A percentile compares a stretch with the other conserved stretches of the same genome.
Evolutionary conservation across 2,888 invertebrate genomes (phyloP).

Genomic region (Plebejus anna): DNA sequence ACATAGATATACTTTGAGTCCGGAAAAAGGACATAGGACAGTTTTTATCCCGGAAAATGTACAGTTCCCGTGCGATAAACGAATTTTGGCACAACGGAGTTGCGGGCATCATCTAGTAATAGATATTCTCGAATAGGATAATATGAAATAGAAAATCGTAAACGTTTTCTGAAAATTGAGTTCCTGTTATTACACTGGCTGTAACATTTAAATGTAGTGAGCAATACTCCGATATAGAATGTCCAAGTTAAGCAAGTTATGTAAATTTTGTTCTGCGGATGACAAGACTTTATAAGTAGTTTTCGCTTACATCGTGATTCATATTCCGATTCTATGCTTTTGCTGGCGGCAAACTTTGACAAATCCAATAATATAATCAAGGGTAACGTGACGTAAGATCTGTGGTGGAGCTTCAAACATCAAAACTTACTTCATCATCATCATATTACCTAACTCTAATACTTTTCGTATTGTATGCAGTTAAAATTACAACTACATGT

Average conservation of each 20-base stretch:
- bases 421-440: neutral
- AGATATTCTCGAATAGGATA: neutral
- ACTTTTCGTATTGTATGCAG: too few relatives aligned
- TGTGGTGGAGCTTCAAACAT: neutral
- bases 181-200: neutral
- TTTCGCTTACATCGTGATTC: conserved; percentile 26
- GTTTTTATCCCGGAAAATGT: too few relatives aligned
- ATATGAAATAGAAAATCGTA: neutral
- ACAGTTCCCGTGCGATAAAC: too few relatives aligned
- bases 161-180: neutral
- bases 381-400: neutral
- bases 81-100: too few relatives aligned
- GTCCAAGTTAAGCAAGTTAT: conserved; percentile 15
- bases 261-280: conserved; percentile 23
- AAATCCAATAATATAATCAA: conserved; percentile 10
- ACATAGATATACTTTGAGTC: too few relatives aligned
- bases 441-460: neutral
- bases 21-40: too few relatives aligned
- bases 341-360: neutral
- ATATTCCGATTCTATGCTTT: conserved; percentile 11
- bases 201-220: neutral
- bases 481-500: too few relatives aligned
- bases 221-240: conserved; percentile 9
- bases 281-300: conserved; percentile 28
- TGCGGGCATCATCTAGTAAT: too few relatives aligned